Base-by-base conservation (phyloP, 2,888 invertebrate genomes). In the Ichneumoninae sp. region DNA sequence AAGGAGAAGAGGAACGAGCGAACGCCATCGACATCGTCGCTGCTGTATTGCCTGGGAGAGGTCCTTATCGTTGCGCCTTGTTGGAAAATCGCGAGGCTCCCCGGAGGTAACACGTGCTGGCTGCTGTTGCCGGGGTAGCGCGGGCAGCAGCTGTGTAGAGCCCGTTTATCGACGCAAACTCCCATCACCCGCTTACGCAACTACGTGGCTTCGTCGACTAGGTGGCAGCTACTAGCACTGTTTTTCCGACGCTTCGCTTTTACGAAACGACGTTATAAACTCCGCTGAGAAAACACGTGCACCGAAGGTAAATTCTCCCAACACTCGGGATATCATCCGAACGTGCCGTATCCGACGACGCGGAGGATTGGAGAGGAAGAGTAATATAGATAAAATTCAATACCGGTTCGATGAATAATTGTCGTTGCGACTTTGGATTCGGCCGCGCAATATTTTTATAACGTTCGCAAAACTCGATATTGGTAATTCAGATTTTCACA, bases 121-220 rank as follows among this genome's bases (percentile, higher is more conserved):
- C 40, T 40, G 74, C 81, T 74, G 78, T 78, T 78, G 78, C 81
- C 78, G 78, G 81, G 81, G 80, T 62, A 75, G 80, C 71, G 66
- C 62, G 16, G 60, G 60, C 75, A 50, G 70, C 71, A 76, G 57
- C 70, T 77, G 71, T 33, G 40, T 30, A 13, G 30, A 44, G 75
- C 83, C 76, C 83, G 80, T 80, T 84, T 84, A 84, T 84, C 84
- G 84, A 84, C 84, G 84, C 80, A 77, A 78, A 74, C 80, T 74
- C 83, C 80, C 16, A 16, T 30, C 83, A 72, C 62, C 80, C 66
- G 80, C 72, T 84, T 84, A 84, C 84, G 84, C 84, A 84, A 84
- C 69, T 77, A 72, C 47, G 50, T 33, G 65, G 62, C 26, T 50
- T n/a, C 65, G 13, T 44, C 47, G 33, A 62, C 62, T 13, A 30